Percentiles rank a stretch among this genome's conserved stretches.
These are phyloP conservation scores for Clarias gariepinus DNA, from an alignment of 2,113 vertebrate genomes.

Conservation along the genomic window DNA sequence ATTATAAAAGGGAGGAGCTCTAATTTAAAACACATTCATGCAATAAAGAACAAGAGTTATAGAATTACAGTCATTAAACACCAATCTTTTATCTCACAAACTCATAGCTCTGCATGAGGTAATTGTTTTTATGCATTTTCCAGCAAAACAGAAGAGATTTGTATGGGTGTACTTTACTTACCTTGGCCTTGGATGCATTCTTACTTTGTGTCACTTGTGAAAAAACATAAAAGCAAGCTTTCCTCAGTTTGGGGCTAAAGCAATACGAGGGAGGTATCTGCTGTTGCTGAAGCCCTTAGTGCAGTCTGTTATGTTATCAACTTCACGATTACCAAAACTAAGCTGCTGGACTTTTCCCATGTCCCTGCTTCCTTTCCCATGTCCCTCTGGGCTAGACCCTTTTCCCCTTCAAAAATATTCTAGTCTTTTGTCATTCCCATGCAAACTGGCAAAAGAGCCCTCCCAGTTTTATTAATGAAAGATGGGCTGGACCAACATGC, in stretches of 20 bases:
- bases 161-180: conserved; percentile 9
- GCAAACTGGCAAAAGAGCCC: conserved; percentile 30
- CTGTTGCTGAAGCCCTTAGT: conserved; percentile 16
- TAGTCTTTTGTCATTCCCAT: conserved; percentile 23
- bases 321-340: conserved; percentile 58
- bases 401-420: conserved; percentile 40
- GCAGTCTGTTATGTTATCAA: conserved; percentile 56
- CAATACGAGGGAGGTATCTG: background rate
- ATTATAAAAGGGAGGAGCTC: conserved; percentile 21
- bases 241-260: background rate
- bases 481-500: background rate
- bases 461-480: background rate
- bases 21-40: conserved; percentile 17
- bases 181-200: background rate
- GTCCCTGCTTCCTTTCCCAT: conserved; percentile 66
- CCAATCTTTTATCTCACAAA: background rate
- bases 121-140: background rate
- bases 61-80: conserved; percentile 4
- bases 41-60: conserved; percentile 12
- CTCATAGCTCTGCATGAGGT: background rate
- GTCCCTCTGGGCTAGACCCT: conserved; percentile 54
- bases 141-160: background rate
- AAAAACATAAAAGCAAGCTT: background rate
- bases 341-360: conserved; percentile 67
- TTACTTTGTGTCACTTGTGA: background rate